A percentile compares a stretch with the other conserved stretches of the same genome.
Evolutionary conservation across 2,113 vertebrate genomes (phyloP).

Genomic region (Salminus brasiliensis): DNA sequence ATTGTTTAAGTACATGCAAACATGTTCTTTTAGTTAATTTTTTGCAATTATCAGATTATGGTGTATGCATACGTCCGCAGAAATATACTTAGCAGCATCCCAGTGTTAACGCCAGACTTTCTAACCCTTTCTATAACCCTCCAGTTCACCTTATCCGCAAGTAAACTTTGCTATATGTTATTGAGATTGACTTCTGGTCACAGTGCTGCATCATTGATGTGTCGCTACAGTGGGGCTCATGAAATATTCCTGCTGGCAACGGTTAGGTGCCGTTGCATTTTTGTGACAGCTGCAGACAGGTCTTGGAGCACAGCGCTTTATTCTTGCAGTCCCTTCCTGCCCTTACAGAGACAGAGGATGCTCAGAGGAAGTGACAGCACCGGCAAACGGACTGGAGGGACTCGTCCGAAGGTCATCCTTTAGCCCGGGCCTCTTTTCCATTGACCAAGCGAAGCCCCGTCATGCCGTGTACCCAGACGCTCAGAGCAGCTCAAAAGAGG

Average conservation of each 20-base stretch:
- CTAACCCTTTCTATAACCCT: background rate
- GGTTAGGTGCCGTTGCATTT: conserved; percentile 28
- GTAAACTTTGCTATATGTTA: background rate
- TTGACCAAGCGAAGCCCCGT: conserved; percentile 8
- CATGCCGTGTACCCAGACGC: conserved; percentile 19
- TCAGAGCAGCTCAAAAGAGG: conserved; percentile 7
- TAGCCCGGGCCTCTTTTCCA: background rate
- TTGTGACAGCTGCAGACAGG: conserved; percentile 42
- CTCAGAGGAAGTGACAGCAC: conserved; percentile 47
- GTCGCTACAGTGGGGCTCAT: conserved; percentile 36
- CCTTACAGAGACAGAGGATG: conserved; percentile 16
- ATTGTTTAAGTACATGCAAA: no score
- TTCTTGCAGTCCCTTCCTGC: background rate
- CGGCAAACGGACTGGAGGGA: conserved; percentile 16
- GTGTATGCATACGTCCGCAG: no score
- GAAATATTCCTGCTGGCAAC: conserved; percentile 46
- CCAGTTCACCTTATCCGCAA: background rate
- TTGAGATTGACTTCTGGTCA: conserved; percentile 27
- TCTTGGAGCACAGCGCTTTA: conserved; percentile 1
- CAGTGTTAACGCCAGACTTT: background rate
- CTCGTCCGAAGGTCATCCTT: conserved; percentile 32
- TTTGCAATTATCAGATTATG: no score
- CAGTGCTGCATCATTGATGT: conserved; percentile 49
- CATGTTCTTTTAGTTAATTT: no score
- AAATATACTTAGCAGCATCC: no score